Percentiles rank a stretch among this genome's conserved stretches.
Conservation (phyloP, 2,888 invertebrate genomes). For the Harpalus rufipes region DNA sequence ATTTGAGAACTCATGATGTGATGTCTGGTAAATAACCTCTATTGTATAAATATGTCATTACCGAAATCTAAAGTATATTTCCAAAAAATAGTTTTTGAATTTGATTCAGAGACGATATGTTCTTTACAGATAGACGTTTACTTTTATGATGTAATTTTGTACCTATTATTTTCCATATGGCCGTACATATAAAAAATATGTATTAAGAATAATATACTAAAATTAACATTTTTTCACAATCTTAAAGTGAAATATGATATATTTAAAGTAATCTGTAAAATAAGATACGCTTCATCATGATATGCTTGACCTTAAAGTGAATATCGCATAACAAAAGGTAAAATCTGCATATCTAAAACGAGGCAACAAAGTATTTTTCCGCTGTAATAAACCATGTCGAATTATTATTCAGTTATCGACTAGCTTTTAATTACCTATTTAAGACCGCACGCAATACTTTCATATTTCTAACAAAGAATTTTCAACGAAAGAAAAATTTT, state of each 20-base stretch:
- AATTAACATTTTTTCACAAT: not conserved
- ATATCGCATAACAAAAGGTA: conserved; percentile 7
- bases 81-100: too few species aligned
- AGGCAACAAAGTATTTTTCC: conserved; percentile 35
- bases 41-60: too few species aligned
- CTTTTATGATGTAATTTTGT: too few species aligned
- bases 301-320: not conserved
- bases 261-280: not conserved
- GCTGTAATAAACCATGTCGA: conserved; percentile 21
- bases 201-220: too few species aligned
- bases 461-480: conserved; percentile 19
- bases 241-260: not conserved
- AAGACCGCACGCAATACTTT: conserved; percentile 30
- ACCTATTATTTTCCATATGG: too few species aligned
- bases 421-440: conserved; percentile 32
- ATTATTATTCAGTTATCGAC: conserved; percentile 48
- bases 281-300: not conserved
- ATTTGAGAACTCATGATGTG: too few species aligned
- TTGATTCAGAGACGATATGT: too few species aligned
- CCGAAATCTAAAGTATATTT: too few species aligned
- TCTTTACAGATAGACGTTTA: too few species aligned
- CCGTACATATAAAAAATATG: too few species aligned
- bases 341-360: conserved; percentile 41
- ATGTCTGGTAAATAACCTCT: too few species aligned
- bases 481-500: conserved; percentile 15